These are phyloP conservation scores for Diarsia rubi DNA, from an alignment of 2,888 invertebrate genomes.

Conservation along the genomic window DNA sequence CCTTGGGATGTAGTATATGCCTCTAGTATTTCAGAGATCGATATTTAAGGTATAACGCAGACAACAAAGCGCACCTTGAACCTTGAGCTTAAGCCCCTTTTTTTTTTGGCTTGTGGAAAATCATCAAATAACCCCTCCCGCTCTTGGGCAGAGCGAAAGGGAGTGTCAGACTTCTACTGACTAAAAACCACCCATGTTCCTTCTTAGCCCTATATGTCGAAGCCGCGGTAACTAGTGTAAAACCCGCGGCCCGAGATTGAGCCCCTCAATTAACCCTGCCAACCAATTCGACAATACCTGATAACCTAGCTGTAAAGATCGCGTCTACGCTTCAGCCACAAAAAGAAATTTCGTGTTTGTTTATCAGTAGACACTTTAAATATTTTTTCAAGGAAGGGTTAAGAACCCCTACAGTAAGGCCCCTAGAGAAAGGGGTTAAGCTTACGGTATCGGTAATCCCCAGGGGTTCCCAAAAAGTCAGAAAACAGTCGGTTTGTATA, in stretches of 20 bases:
- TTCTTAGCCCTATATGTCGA: no score
- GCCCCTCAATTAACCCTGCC: background rate
- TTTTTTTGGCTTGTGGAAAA: no score
- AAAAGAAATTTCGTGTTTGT: background rate
- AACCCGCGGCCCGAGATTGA: no score
- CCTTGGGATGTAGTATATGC: background rate
- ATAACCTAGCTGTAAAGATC: background rate
- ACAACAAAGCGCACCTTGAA: background rate
- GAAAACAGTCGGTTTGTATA: slow-evolving; percentile 28
- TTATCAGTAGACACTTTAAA: slow-evolving; percentile 18
- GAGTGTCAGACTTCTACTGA: no score
- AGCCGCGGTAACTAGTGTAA: no score
- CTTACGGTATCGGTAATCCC: slow-evolving; percentile 36
- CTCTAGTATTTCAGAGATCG: background rate
- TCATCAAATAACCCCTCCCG: no score
- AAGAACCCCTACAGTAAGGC: background rate
- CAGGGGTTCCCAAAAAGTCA: slow-evolving; percentile 27
- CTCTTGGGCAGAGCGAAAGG: no score
- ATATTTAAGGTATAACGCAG: background rate
- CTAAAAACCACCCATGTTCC: no score
- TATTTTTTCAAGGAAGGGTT: slow-evolving; percentile 15
- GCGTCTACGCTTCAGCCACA: background rate
- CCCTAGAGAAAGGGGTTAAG: slow-evolving; percentile 16
- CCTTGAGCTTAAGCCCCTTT: background rate
- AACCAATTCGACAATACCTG: background rate